A percentile compares a stretch with the other conserved stretches of the same genome.
These are phyloP conservation scores for Oreochromis niloticus DNA, from an alignment of 2,113 vertebrate species.

Conservation along the genomic window DNA sequence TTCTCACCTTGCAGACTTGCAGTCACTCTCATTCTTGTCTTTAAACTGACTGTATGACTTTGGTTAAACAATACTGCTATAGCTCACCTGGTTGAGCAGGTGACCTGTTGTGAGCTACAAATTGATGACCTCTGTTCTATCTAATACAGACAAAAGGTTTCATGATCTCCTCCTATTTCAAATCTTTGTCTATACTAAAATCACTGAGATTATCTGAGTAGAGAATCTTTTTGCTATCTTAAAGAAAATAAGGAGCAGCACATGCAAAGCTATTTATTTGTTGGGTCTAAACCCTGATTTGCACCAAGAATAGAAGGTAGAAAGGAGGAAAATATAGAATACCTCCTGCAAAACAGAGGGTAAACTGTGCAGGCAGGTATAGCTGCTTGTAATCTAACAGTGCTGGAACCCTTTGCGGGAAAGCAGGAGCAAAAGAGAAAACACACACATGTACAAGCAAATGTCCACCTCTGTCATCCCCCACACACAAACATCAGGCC, in stretches of 20 bases:
- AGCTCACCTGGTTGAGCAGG: neutral
- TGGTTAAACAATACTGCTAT: neutral
- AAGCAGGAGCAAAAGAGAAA: neutral
- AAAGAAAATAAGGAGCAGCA: neutral
- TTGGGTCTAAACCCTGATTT: neutral
- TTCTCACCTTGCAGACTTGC: neutral
- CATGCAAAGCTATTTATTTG: neutral
- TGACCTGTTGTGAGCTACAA: neutral
- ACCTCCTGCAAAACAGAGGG: neutral
- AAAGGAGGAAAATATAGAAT: neutral
- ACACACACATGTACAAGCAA: neutral
- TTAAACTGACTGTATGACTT: neutral
- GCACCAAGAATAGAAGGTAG: neutral
- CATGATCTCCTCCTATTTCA: neutral
- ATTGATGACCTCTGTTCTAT: neutral
- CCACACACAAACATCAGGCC: neutral
- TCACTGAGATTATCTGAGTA: neutral
- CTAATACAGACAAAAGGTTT: neutral
- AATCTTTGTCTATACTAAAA: neutral
- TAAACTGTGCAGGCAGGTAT: neutral
- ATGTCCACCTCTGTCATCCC: neutral
- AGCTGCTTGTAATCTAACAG: neutral
- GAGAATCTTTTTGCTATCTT: neutral
- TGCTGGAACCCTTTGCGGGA: neutral
- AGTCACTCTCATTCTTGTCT: neutral